A percentile compares a stretch with the other conserved stretches of the same genome.
Evolutionary conservation across 2,888 invertebrate genomes (phyloP).

Genomic region (Ormyrus thymus): DNA sequence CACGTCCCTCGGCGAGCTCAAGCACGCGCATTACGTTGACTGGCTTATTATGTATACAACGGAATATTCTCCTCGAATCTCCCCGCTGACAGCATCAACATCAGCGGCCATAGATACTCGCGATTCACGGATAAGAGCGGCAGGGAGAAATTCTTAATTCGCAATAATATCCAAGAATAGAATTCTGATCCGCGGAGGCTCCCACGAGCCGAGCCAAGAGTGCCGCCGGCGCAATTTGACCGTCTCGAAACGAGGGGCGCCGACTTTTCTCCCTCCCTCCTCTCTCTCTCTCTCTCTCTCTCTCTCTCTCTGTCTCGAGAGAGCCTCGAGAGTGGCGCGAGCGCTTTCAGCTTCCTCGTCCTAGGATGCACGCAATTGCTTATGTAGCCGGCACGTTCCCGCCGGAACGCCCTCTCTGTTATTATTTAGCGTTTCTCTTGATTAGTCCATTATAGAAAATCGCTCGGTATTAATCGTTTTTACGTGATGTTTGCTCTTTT

Average conservation of each 20-base stretch:
- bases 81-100: neutral
- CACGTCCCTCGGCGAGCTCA: slow-evolving; percentile 10
- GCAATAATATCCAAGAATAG: slow-evolving; percentile 53
- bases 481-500: neutral
- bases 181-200: slow-evolving; percentile 26
- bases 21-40: slow-evolving; percentile 20
- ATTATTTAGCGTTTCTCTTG: slow-evolving; percentile 49
- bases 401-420: neutral
- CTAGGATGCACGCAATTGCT: slow-evolving; percentile 40
- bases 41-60: slow-evolving; percentile 44
- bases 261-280: slow-evolving; percentile 10
- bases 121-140: neutral
- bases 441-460: slow-evolving; percentile 48
- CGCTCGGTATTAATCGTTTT: slow-evolving; percentile 44
- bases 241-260: slow-evolving; percentile 49
- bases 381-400: slow-evolving; percentile 17
- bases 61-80: slow-evolving; percentile 27
- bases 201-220: slow-evolving; percentile 37
- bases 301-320: no score
- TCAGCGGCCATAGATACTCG: neutral
- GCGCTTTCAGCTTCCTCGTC: slow-evolving; percentile 19
- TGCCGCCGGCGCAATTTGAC: slow-evolving; percentile 49
- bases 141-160: slow-evolving; percentile 49
- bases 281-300: no score
- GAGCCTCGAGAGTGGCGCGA: neutral